These are phyloP conservation scores for Erynnis tages DNA, from an alignment of 2,888 invertebrate species.

Conservation along the genomic window DNA sequence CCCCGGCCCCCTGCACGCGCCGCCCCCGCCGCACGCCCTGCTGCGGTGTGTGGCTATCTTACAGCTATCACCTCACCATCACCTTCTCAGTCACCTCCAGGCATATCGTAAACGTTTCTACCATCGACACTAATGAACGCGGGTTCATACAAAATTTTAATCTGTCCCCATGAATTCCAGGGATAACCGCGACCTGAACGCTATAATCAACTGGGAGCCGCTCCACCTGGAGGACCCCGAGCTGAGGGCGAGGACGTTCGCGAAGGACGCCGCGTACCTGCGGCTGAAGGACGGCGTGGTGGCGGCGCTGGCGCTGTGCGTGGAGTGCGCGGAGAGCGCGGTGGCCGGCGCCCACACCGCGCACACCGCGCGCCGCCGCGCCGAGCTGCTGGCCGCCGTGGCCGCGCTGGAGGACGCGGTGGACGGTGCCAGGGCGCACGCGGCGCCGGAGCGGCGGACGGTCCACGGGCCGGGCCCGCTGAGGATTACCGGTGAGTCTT, in stretches of 20 bases:
- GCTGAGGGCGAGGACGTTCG: constrained; percentile 56
- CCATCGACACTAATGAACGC: no score
- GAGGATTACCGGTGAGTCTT: constrained; percentile 65
- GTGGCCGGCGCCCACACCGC: constrained; percentile 44
- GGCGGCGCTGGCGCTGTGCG: constrained; percentile 59
- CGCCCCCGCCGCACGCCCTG: no score
- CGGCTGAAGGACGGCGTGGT: constrained; percentile 64
- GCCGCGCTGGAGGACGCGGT: constrained; percentile 58
- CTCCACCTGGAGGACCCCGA: constrained; percentile 61
- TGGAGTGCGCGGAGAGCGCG: constrained; percentile 55
- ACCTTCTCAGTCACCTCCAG: no score
- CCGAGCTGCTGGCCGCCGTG: constrained; percentile 52
- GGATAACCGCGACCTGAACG: constrained; percentile 90
- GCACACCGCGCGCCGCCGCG: constrained; percentile 48
- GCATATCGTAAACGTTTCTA: no score
- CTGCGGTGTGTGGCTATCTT: no score
- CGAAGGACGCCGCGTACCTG: constrained; percentile 61
- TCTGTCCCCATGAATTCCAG: constrained; percentile 45
- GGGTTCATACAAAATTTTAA: no score
- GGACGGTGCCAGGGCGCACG: constrained; percentile 44
- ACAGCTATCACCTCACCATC: no score
- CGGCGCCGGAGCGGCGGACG: constrained; percentile 52
- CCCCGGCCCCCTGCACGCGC: no score
- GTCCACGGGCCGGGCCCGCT: constrained; percentile 61
- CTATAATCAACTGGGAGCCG: constrained; percentile 87